Evolutionary conservation across 2,113 vertebrate genomes (phyloP), one percentile per base, ranked within the genome.

Genomic region (Anoura caudifer): DNA sequence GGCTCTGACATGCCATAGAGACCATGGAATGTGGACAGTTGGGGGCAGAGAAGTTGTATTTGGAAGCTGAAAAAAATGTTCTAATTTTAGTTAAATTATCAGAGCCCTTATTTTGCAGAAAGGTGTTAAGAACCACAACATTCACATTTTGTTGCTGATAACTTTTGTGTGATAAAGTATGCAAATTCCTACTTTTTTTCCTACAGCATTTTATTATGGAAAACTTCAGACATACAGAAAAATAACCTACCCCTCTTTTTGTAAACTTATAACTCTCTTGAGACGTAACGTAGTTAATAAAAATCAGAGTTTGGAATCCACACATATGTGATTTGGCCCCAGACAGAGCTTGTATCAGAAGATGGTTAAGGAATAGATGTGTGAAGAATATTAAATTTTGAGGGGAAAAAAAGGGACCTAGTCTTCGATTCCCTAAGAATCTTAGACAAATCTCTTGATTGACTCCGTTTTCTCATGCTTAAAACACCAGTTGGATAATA

Each of bases 121-220:
- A 87, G 45, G 7, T 67, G 16, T 24, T 59, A 73, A 83, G 31
- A 91, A 84, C 45, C 20, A 50, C 31, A 61, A 13, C 14, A 41
- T 47, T 93, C 24, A 56, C 69, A 52, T 80, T 75, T 87, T 47
- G 72, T 84, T 87, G n/a, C 56, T 61, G 52, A 83, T 76, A 45
- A 83, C 69, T 92, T 86, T 89, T 93, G 11, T 72, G 52, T 50
- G 22, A 67, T 95, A 67, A 94, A n/a, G 33, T 65, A 73, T 88
- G 3, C 59, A 72, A 87, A 80, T 45, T 5, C 54, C 88, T 65
- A 12, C 73, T 28, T 61, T 59, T 90, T n/a, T 41, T 50, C 4
- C 16, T 80, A 33, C 36, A 92, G 19, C 17, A 81, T 89, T 92
- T 96, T 83, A 54, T 96, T 90, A 84, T 43, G 45, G 72, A 93